A percentile compares a stretch with the other conserved stretches of the same genome.
phyloP scores from a whole-genome alignment of 2,888 invertebrate genomes.

The Heterodera filipjevi region DNA sequence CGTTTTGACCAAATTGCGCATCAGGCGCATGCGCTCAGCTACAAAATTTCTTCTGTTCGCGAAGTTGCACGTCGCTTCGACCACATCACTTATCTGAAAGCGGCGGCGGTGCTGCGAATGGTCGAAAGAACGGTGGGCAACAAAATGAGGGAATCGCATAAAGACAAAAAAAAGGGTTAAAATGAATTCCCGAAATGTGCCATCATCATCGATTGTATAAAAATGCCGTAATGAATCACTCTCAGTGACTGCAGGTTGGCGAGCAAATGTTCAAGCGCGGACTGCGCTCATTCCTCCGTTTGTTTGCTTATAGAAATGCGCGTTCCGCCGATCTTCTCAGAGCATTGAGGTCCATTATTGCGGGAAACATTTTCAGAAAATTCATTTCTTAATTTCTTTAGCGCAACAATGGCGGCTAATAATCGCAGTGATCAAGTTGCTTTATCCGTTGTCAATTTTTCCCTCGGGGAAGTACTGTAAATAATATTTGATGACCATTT shows the following conservation, averaged over 20 bases:
- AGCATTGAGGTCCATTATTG: constrained; percentile 35
- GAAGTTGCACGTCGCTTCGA: constrained; percentile 34
- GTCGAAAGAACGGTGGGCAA: constrained; percentile 44
- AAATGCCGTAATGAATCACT: too few relatives aligned
- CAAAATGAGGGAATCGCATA: background rate
- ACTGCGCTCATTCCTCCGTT: constrained; percentile 45
- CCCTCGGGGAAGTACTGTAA: constrained; percentile 10
- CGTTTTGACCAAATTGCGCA: constrained; percentile 36
- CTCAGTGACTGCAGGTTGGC: constrained; percentile 34
- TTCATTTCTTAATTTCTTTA: background rate
- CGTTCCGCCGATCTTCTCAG: constrained; percentile 52
- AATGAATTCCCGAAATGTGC: too few relatives aligned
- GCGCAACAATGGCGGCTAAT: background rate
- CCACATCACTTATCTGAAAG: constrained; percentile 39
- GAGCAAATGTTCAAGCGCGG: constrained; percentile 49
- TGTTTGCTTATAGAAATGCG: constrained; percentile 50
- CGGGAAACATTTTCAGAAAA: background rate
- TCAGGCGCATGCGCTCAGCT: constrained; percentile 36
- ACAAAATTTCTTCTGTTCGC: constrained; percentile 30
- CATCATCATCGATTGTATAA: too few relatives aligned
- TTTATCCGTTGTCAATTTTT: constrained; percentile 6
- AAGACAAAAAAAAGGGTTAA: too few relatives aligned
- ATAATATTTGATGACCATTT: too few relatives aligned
- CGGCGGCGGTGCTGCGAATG: constrained; percentile 50
- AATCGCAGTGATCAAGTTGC: background rate